These are phyloP conservation scores for Macropis europaea DNA, from an alignment of 2,888 invertebrate species.

Conservation along the genomic window DNA sequence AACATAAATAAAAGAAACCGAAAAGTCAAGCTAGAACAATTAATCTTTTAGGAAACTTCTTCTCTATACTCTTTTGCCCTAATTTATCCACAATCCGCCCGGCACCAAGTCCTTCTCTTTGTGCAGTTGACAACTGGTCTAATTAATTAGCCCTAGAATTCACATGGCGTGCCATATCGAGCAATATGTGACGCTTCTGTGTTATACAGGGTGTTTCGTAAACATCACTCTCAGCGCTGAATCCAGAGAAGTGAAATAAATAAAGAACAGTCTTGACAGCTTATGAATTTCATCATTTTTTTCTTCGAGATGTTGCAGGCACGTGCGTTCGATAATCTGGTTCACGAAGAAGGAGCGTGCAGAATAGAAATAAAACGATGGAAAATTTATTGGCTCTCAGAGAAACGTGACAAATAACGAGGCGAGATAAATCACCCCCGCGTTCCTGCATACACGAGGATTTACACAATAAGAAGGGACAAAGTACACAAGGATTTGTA, in stretches of 20 bases:
- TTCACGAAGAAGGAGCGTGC: not conserved
- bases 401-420: slow-evolving; percentile 10
- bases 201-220: too few species aligned
- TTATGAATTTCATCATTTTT: too few species aligned
- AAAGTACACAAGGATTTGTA: not conserved
- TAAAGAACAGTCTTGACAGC: too few species aligned
- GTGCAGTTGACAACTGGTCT: slow-evolving; percentile 1
- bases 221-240: too few species aligned
- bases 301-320: too few species aligned
- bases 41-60: too few species aligned
- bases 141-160: slow-evolving; percentile 25
- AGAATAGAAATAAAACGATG: slow-evolving; percentile 10
- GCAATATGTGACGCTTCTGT: too few species aligned
- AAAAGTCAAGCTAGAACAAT: too few species aligned
- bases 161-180: slow-evolving; percentile 6
- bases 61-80: too few species aligned
- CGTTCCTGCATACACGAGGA: not conserved
- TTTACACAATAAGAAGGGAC: not conserved
- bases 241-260: too few species aligned
- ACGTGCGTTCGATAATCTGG: slow-evolving; percentile 14
- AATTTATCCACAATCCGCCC: too few species aligned
- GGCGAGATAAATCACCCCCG: not conserved
- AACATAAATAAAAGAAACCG: too few species aligned
- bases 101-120: not conserved
- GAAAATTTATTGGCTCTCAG: slow-evolving; percentile 18